Conservation (phyloP, 1,140 invertebrate genomes). For the Brachionus plicatilis region DNA sequence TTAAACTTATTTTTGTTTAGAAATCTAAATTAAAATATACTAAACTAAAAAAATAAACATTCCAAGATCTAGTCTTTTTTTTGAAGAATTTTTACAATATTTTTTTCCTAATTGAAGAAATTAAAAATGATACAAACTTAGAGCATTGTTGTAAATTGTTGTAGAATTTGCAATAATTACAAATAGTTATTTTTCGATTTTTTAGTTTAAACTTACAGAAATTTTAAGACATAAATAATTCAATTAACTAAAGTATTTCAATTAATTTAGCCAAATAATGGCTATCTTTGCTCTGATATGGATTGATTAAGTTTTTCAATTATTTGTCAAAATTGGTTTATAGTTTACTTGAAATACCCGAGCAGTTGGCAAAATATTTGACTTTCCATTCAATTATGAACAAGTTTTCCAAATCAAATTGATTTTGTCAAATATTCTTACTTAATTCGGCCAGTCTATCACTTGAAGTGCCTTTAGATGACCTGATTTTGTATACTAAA, state of each 20-base stretch:
- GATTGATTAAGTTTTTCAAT: background rate
- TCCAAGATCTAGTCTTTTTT: constrained; percentile 16
- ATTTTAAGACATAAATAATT: background rate
- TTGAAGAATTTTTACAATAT: background rate
- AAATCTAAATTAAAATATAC: constrained; percentile 15
- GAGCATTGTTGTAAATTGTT: background rate
- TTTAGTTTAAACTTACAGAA: background rate
- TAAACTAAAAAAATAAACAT: constrained; percentile 18
- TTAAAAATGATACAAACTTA: background rate
- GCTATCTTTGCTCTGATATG: background rate
- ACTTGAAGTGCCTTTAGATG: background rate
- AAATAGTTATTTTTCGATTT: background rate
- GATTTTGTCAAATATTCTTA: background rate
- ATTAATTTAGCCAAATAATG: background rate
- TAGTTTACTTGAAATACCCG: background rate
- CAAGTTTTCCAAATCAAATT: background rate
- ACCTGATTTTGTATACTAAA: background rate
- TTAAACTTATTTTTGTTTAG: constrained; percentile 27
- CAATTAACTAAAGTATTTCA: background rate
- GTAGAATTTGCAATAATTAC: background rate
- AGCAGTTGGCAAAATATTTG: background rate
- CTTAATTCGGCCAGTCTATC: background rate
- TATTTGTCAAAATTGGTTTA: background rate
- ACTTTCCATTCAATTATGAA: background rate
- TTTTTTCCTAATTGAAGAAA: background rate